Base-by-base conservation (phyloP, 1,140 invertebrate species). In the Araneus ventricosus region DNA sequence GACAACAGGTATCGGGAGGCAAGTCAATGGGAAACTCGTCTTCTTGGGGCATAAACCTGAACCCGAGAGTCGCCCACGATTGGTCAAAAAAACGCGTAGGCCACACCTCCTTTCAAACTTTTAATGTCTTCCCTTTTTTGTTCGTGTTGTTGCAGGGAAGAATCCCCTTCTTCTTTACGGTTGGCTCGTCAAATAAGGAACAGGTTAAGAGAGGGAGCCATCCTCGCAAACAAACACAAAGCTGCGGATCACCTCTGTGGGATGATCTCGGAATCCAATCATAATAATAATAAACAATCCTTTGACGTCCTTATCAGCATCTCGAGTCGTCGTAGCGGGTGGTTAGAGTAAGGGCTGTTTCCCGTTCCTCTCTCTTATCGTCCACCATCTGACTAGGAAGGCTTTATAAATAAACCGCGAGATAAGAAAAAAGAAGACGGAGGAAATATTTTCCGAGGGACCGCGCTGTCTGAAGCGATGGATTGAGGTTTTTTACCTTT, bases 91-190 rank as follows among this genome's bases (percentile, higher is more conserved):
- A 57, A 34, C 39, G 91, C 79, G 41, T 59, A 93, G 91, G 91
- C 91, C 85, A 87, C 91, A 39, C 91, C 91, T 93, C 85, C 82
- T 93, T 63, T 85, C 34, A 45, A 87, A 87, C 67, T 61, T 93
- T 79, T n/a, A 86, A 93, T 61, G 91, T 75, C 90, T 92, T 85
- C 91, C 91, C 61, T 92, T 92, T 92, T 91, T 85, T 91, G 90
- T 91, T 90, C 90, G 70, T 89, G 61, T 24, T 89, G 67, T 89
- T 75, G 70, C 30, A 22, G 34, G 30, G 30, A 41, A 34, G 39
- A 41, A 45, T 27, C 80, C 24, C 27, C 59, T 24, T 63, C 59
- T 88, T 63, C 52, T 79, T 89, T 63, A 61, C 67, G 88, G 63
- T 75, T 79, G 88, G 63, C 7, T 90, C 89, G 79, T 90, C 89